Evolutionary conservation across 2,888 invertebrate species (phyloP).

Genomic region (Corbicula japonica): DNA sequence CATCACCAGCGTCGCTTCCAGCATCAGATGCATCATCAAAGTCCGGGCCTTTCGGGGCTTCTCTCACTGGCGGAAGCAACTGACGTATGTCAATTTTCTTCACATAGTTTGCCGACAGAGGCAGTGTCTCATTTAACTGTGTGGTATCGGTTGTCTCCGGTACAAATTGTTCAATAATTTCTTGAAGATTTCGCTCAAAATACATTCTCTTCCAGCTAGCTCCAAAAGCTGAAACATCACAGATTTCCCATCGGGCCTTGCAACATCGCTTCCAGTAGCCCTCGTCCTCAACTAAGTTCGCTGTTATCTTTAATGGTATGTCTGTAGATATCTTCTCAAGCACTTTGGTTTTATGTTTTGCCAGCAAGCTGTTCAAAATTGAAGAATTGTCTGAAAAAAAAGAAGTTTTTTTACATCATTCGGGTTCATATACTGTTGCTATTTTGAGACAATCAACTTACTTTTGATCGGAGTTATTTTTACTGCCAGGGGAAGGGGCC

Average conservation of each 20-base stretch:
- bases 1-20: constrained; percentile 85
- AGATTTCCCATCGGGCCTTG: constrained; percentile 85
- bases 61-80: constrained; percentile 86
- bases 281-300: constrained; percentile 86
- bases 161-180: constrained; percentile 86
- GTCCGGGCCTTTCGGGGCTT: constrained; percentile 82
- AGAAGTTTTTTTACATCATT: too few relatives aligned
- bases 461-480: too few relatives aligned
- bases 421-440: too few relatives aligned
- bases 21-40: constrained; percentile 85
- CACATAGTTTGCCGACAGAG: constrained; percentile 84
- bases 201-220: constrained; percentile 86
- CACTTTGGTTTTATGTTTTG: constrained; percentile 84
- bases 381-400: constrained; percentile 83
- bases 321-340: constrained; percentile 83
- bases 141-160: constrained; percentile 84
- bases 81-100: constrained; percentile 84
- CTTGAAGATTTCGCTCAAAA: constrained; percentile 86
- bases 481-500: too few relatives aligned
- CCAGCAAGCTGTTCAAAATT: constrained; percentile 82
- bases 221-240: constrained; percentile 85
- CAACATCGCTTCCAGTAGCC: constrained; percentile 86
- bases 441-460: too few relatives aligned
- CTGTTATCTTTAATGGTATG: constrained; percentile 86
- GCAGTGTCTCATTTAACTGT: constrained; percentile 82